These are phyloP conservation scores for Tachina fera DNA, from an alignment of 2,888 invertebrate species.

Conservation along the genomic window DNA sequence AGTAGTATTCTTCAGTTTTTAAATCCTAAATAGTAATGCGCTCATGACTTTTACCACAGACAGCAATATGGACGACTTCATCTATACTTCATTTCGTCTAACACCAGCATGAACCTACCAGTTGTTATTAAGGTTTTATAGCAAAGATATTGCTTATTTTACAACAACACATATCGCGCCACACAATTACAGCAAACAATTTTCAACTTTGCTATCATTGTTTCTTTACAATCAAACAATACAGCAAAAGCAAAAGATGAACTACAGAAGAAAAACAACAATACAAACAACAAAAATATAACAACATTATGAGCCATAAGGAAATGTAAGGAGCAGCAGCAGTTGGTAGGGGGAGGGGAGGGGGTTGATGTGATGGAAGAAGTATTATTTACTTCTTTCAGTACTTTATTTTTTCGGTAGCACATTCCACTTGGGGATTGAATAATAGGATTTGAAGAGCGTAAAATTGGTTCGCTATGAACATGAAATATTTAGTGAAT, in stretches of 20 bases:
- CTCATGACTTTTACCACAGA: slow-evolving; percentile 9
- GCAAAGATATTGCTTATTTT: slow-evolving; percentile 14
- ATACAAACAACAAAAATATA: slow-evolving; percentile 11
- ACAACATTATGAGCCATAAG: slow-evolving; percentile 4
- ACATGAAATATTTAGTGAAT: slow-evolving; percentile 83
- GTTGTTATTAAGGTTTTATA: slow-evolving; percentile 26
- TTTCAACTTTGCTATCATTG: slow-evolving; percentile 57
- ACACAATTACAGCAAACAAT: slow-evolving; percentile 24
- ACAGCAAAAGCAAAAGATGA: slow-evolving; percentile 48
- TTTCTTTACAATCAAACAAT: slow-evolving; percentile 56
- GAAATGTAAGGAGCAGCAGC: not conserved
- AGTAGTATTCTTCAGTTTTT: not conserved
- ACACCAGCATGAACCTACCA: slow-evolving; percentile 52
- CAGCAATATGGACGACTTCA: slow-evolving; percentile 35
- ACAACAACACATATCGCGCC: not conserved
- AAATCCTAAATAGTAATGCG: slow-evolving; percentile 8
- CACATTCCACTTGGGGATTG: slow-evolving; percentile 81
- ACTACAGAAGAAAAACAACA: not conserved
- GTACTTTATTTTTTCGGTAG: slow-evolving; percentile 61
- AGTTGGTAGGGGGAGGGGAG: too few species aligned
- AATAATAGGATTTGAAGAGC: slow-evolving; percentile 84
- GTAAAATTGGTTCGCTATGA: slow-evolving; percentile 84
- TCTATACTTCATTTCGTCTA: slow-evolving; percentile 51
- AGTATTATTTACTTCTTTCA: slow-evolving; percentile 40
- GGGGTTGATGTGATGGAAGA: slow-evolving; percentile 26